Conservation (phyloP, 2,113 vertebrate genomes). For the Sylvia atricapilla region DNA sequence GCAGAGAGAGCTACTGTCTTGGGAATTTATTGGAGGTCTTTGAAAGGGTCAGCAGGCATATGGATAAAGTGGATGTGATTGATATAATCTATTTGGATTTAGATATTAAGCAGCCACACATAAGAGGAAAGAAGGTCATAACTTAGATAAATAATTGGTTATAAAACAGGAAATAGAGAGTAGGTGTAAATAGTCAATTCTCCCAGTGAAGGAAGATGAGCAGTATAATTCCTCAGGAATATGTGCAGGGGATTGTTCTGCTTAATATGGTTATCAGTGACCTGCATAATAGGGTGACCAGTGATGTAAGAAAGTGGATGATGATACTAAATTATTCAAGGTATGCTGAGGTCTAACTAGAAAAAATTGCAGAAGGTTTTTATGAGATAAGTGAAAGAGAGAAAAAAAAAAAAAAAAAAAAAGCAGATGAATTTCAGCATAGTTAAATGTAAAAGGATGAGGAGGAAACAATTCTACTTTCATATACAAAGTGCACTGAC, state of each 20-base stretch:
- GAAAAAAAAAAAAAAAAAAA: too few species aligned
- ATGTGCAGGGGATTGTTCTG: neutral
- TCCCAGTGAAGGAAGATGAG: neutral
- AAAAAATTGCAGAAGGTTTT: neutral
- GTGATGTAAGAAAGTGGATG: neutral
- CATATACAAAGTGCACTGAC: neutral
- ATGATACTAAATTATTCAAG: conserved; percentile 4
- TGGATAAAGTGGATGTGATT: neutral
- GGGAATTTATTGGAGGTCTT: neutral
- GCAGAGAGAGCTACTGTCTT: neutral
- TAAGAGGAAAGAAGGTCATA: neutral
- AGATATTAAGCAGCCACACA: neutral
- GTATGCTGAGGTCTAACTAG: neutral
- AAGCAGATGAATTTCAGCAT: neutral
- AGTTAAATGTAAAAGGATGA: neutral
- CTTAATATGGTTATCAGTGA: conserved; percentile 3
- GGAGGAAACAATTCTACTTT: neutral
- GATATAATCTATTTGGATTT: conserved; percentile 1
- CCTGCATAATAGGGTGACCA: neutral
- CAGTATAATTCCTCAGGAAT: neutral
- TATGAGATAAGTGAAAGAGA: neutral
- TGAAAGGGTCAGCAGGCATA: neutral
- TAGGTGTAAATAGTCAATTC: neutral
- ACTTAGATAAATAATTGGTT: neutral
- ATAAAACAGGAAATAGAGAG: neutral